phyloP scores from a whole-genome alignment of 2,113 vertebrate species.

The Corydoras sp. region DNA sequence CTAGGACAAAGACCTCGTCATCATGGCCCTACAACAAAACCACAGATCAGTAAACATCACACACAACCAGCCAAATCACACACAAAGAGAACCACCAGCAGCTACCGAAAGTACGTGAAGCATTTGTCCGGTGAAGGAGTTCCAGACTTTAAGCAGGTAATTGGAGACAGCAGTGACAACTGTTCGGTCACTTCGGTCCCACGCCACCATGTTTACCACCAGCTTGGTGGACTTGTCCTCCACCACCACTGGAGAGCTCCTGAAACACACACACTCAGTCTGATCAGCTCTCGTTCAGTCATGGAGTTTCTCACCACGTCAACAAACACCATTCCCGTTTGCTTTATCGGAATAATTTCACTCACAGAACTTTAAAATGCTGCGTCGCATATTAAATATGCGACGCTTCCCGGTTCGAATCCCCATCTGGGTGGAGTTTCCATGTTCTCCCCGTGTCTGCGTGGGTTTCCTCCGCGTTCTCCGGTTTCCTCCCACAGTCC shows the following conservation, averaged over 20 bases:
- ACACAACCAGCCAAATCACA: not conserved
- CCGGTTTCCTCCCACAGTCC: too few species aligned
- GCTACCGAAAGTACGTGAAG: conserved; percentile 85
- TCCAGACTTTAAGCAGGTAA: conserved; percentile 95
- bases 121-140: conserved; percentile 80
- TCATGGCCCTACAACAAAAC: conserved; percentile 79
- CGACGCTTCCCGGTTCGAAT: too few species aligned
- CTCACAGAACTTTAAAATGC: too few species aligned
- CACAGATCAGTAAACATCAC: not conserved
- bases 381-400: too few species aligned
- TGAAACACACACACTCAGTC: conserved; percentile 44
- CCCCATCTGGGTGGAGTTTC: too few species aligned
- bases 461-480: too few species aligned
- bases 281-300: too few species aligned
- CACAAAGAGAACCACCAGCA: not conserved
- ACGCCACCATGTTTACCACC: conserved; percentile 95
- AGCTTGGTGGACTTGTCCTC: conserved; percentile 92
- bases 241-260: conserved; percentile 64
- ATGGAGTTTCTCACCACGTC: too few species aligned
- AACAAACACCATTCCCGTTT: too few species aligned
- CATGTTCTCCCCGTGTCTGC: too few species aligned
- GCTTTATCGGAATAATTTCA: too few species aligned
- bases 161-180: conserved; percentile 96
- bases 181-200: conserved; percentile 83
- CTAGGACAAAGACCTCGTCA: conserved; percentile 93